Conservation (phyloP, 1,140 invertebrate genomes). For the Calycopis cecrops region DNA sequence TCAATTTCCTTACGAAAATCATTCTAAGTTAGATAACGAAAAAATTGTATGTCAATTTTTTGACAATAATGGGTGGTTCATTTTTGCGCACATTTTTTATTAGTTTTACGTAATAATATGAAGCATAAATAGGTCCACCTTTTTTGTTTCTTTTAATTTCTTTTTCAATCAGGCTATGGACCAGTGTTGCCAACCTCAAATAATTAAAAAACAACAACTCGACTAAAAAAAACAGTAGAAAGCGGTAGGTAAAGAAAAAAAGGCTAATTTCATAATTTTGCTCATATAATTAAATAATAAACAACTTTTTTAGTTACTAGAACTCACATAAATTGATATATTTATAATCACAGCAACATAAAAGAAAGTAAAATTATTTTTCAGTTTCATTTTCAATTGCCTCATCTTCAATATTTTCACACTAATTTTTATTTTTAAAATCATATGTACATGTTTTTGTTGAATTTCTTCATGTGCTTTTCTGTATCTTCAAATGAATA, state of each 20-base stretch:
- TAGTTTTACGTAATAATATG: neutral
- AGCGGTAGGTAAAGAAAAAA: too few relatives aligned
- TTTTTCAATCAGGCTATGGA: too few relatives aligned
- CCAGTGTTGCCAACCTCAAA: too few relatives aligned
- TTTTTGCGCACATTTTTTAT: conserved; percentile 2
- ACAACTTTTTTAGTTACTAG: conserved; percentile 24
- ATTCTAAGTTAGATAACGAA: neutral
- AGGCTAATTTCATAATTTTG: neutral
- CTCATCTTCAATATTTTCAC: conserved; percentile 26
- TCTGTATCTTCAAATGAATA: conserved; percentile 19
- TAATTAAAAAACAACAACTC: too few relatives aligned
- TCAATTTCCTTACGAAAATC: too few relatives aligned
- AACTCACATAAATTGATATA: conserved; percentile 21
- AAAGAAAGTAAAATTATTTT: conserved; percentile 27
- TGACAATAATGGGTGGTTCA: neutral
- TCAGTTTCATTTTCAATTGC: conserved; percentile 26
- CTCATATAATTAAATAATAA: conserved; percentile 25
- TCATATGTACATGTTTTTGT: conserved; percentile 26
- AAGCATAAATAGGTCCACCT: neutral
- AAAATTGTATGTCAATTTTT: neutral
- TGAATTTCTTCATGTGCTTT: conserved; percentile 21
- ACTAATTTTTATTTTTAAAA: too few relatives aligned
- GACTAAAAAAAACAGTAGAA: too few relatives aligned
- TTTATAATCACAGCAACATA: conserved; percentile 25
- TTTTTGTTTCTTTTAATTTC: neutral